Evolutionary conservation across 2,888 invertebrate genomes (phyloP).

Genomic region (Hoplodrina blanda): DNA sequence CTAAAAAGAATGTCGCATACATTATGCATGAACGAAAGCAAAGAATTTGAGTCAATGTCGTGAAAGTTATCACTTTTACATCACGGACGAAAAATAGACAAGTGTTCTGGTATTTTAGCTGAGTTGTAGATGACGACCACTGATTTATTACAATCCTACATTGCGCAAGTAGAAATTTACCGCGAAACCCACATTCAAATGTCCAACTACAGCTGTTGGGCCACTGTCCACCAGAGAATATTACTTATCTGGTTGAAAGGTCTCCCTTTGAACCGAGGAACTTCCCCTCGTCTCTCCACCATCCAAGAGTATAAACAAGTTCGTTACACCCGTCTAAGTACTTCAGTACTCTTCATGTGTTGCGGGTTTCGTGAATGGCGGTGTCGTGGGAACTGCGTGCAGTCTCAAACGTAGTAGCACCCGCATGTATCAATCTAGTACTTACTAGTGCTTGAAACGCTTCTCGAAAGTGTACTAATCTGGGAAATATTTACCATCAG

Average conservation of each 20-base stretch:
- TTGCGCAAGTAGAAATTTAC: neutral
- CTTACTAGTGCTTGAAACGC: constrained; percentile 66
- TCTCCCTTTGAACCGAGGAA: neutral
- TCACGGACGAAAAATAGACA: neutral
- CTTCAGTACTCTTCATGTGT: constrained; percentile 48
- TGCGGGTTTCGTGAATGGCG: constrained; percentile 66
- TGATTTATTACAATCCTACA: neutral
- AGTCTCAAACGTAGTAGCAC: constrained; percentile 61
- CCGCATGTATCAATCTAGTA: constrained; percentile 66
- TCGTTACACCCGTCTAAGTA: constrained; percentile 63
- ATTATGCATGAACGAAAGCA: constrained; percentile 53
- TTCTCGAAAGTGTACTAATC: constrained; percentile 83
- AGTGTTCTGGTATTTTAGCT: constrained; percentile 12
- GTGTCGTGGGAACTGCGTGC: constrained; percentile 77
- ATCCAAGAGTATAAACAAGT: constrained; percentile 16
- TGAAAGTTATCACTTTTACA: constrained; percentile 20
- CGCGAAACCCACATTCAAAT: neutral
- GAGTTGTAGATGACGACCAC: neutral
- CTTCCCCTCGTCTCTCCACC: neutral
- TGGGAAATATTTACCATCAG: constrained; percentile 72
- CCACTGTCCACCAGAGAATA: neutral
- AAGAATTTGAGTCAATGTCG: constrained; percentile 27
- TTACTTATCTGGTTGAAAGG: neutral
- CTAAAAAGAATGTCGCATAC: constrained; percentile 33
- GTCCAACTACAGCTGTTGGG: neutral